Conservation (phyloP, 2,797 vertebrate species). For the Menidia menidia region DNA sequence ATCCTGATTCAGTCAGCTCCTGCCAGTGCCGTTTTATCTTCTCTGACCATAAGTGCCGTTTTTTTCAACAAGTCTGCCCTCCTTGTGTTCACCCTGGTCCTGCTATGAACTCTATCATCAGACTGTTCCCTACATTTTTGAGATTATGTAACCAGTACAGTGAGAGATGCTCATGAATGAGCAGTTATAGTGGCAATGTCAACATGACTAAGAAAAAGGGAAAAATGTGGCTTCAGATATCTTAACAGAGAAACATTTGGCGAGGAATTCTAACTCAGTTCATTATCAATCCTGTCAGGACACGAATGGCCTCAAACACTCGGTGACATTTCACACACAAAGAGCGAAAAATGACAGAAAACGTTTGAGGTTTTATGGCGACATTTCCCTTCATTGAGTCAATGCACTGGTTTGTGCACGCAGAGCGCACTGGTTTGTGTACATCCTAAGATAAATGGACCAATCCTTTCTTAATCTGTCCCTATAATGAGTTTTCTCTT, state of each 20-base stretch:
- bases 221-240: neutral
- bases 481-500: constrained; percentile 86
- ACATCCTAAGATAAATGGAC: constrained; percentile 71
- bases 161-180: neutral
- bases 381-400: constrained; percentile 31
- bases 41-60: neutral
- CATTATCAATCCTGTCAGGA: constrained; percentile 28
- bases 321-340: constrained; percentile 42
- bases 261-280: constrained; percentile 14
- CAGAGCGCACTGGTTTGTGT: constrained; percentile 41
- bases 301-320: constrained; percentile 14
- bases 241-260: constrained; percentile 1
- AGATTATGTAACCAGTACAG: neutral
- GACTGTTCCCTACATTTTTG: neutral
- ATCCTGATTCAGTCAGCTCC: neutral
- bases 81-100: neutral
- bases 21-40: neutral
- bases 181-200: neutral
- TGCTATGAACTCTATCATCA: constrained; percentile 5
- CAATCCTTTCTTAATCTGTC: constrained; percentile 85
- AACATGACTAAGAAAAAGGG: neutral
- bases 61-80: neutral
- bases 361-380: constrained; percentile 38
- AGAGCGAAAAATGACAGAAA: constrained; percentile 35
- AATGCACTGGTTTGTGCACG: constrained; percentile 45